Conservation (phyloP, 2,797 vertebrate species). For the Phataginus tetradactyla region DNA sequence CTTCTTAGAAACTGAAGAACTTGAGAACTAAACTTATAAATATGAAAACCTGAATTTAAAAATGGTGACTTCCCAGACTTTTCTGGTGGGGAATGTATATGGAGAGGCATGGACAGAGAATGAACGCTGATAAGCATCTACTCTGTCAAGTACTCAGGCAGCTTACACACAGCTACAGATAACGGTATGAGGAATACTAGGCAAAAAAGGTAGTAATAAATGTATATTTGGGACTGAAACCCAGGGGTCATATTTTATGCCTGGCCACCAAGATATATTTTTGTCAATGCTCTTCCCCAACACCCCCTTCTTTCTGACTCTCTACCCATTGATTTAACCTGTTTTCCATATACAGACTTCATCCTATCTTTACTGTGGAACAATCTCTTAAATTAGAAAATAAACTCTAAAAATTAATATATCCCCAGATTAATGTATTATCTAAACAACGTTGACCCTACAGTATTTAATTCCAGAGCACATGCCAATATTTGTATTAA, state of each 20-base stretch:
- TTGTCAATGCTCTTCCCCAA: not conserved
- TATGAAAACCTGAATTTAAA: not conserved
- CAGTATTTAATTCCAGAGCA: not conserved
- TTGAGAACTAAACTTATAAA: not conserved
- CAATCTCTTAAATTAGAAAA: not conserved
- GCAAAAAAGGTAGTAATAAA: not conserved
- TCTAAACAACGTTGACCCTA: not conserved
- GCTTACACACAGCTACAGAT: not conserved
- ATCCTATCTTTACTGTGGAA: not conserved
- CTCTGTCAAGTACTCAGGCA: not conserved
- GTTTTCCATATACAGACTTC: not conserved
- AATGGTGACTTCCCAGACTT: not conserved
- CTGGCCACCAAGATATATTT: not conserved
- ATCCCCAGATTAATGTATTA: not conserved
- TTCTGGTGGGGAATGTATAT: not conserved
- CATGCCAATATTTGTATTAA: constrained; percentile 10
- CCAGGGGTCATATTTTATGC: too few species aligned
- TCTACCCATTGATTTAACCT: not conserved
- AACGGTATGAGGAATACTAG: not conserved
- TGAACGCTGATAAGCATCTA: not conserved
- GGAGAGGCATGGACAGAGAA: not conserved
- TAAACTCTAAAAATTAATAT: not conserved
- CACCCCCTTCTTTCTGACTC: not conserved
- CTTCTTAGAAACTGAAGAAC: not conserved
- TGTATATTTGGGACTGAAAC: not conserved